Base-by-base conservation (phyloP, 2,888 invertebrate genomes). In the Gerosis bhagava region DNA sequence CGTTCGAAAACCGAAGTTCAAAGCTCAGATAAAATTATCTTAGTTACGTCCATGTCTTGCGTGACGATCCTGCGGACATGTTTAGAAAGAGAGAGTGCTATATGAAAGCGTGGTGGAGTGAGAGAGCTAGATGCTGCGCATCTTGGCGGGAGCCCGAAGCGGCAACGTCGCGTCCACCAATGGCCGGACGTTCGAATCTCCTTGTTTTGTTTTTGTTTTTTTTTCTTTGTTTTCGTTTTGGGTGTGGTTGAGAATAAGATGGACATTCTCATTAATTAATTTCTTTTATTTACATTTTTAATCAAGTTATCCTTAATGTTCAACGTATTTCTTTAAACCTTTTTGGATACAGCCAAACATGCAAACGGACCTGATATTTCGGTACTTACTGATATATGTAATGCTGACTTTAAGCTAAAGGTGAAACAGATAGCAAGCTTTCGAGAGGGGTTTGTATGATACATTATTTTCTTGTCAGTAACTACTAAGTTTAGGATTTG, bases 161-260 rank as follows among this genome's bases (percentile, higher is more conserved):
- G 84, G 84, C 86, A 84, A 86, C 86, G 81, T 75, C 81, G 86
- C 87, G 72, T 74, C 82, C 67, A 82, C 87, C 86, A 87, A 87
- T 87, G 75, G 71, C 70, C 65, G 75, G 73, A 73, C 81, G 72
- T 62, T 70, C 65, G 75, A 76, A 74, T 75, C 72, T 58, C 60
- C 57, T 61, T 65, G 66, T 70, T 35, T 75, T 74, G 69, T 74
- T 79, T 81, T 75, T 74, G 70, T 70, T 58, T 57, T 65, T 16
- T 26, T 24, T 3, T n/a, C n/a, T 63, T 67, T 62, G 59, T 70
- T 75, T 72, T 67, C 57, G 56, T 60, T 71, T 72, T 66, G 54
- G 44, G 47, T 22, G 13, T 21, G 7, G 17, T 19, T 34, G 39
- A 40, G 60, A 64, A 62, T 63, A 63, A 51, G 50, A 44, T 65